Evolutionary conservation across 2,888 invertebrate species (phyloP).

Genomic region (Plagodis dolabraria): DNA sequence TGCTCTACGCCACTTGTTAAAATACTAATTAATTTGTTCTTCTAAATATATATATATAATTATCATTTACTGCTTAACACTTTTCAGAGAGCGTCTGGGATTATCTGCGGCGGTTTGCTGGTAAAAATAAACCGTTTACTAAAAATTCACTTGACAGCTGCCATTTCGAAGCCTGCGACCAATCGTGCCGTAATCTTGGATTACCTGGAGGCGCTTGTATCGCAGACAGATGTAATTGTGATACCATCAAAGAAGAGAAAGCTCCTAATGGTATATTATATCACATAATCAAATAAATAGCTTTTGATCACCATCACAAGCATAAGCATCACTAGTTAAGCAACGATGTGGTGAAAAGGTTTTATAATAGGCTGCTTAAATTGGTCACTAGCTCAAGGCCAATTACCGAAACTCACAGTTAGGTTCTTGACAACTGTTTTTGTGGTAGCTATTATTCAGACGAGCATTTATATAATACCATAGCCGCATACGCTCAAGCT

Average conservation of each 20-base stretch:
- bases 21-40: too few species aligned
- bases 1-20: too few species aligned
- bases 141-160: slow-evolving; percentile 20
- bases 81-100: background rate
- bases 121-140: background rate
- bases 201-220: slow-evolving; percentile 38
- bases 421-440: too few species aligned
- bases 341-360: too few species aligned
- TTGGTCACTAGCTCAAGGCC: too few species aligned
- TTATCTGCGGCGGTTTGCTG: slow-evolving; percentile 1
- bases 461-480: too few species aligned
- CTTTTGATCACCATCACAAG: background rate
- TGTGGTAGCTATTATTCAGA: too few species aligned
- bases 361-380: too few species aligned
- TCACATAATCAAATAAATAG: background rate
- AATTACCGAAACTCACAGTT: too few species aligned
- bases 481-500: too few species aligned
- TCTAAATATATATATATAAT: too few species aligned
- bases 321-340: too few species aligned
- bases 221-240: slow-evolving; percentile 38
- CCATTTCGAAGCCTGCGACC: slow-evolving; percentile 29
- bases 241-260: slow-evolving; percentile 7
- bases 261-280: background rate
- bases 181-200: slow-evolving; percentile 35
- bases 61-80: background rate